Conservation (phyloP, 2,888 invertebrate species). For the Aphidius colemani region DNA sequence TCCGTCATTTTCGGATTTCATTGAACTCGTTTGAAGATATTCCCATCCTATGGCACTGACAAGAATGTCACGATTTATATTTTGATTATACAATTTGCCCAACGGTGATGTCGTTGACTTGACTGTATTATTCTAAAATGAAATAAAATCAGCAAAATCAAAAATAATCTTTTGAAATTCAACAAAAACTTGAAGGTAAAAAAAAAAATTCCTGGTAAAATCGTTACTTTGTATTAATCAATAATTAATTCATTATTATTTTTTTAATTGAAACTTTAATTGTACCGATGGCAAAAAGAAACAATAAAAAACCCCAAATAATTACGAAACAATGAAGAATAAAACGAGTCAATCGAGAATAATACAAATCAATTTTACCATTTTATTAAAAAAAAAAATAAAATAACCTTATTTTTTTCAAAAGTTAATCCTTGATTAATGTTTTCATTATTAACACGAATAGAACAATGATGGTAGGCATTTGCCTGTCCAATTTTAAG, state of each 20-base stretch:
- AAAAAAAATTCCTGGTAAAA: background rate
- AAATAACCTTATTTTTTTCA: slow-evolving; percentile 67
- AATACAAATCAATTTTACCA: background rate
- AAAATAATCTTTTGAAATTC: background rate
- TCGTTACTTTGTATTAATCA: background rate
- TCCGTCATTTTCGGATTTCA: slow-evolving; percentile 74
- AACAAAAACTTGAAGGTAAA: background rate
- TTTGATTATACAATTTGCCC: slow-evolving; percentile 76
- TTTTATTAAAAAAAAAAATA: background rate
- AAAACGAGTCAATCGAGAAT: background rate
- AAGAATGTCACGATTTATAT: slow-evolving; percentile 73
- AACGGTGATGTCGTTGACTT: slow-evolving; percentile 81
- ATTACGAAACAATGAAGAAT: background rate
- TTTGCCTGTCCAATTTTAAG: slow-evolving; percentile 85
- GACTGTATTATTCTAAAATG: slow-evolving; percentile 73
- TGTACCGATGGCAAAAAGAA: no score
- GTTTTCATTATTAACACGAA: slow-evolving; percentile 86
- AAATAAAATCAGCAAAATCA: slow-evolving; percentile 20
- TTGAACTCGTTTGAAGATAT: slow-evolving; percentile 75
- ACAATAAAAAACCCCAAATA: no score
- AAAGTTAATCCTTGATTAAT: slow-evolving; percentile 73
- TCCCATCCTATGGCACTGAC: slow-evolving; percentile 83
- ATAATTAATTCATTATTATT: no score
- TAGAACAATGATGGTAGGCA: slow-evolving; percentile 97
- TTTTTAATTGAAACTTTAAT: no score